These are phyloP conservation scores for Rhagoletis pomonella DNA, from an alignment of 1,140 invertebrate species.

Conservation along the genomic window DNA sequence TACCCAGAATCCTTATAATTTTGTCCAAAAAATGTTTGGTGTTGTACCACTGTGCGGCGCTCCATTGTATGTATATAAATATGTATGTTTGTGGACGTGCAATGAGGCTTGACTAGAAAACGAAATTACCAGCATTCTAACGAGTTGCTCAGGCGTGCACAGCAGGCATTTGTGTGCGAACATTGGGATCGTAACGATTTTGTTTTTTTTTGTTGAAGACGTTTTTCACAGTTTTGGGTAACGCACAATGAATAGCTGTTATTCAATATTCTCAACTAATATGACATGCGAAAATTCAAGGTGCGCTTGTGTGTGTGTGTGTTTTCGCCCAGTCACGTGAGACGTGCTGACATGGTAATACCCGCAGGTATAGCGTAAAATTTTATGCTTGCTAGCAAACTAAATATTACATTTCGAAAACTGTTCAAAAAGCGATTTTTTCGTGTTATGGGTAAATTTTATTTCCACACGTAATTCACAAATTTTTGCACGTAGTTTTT, in stretches of 20 bases:
- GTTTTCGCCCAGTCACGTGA: too few species aligned
- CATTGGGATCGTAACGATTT: not conserved
- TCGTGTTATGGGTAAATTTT: not conserved
- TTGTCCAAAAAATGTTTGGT: too few species aligned
- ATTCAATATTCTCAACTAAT: slow-evolving; percentile 51
- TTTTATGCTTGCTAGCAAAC: not conserved
- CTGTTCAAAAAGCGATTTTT: not conserved
- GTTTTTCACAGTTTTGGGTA: not conserved
- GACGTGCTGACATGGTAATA: slow-evolving; percentile 41
- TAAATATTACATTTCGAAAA: slow-evolving; percentile 23
- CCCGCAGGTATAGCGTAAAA: slow-evolving; percentile 8
- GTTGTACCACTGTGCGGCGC: too few species aligned
- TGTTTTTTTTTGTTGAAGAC: not conserved
- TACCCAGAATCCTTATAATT: too few species aligned
- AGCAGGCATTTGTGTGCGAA: not conserved
- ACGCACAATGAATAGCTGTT: slow-evolving; percentile 35
- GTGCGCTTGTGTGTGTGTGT: not conserved
- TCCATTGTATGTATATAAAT: not conserved
- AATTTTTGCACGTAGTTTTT: slow-evolving; percentile 21
- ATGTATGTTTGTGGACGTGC: not conserved
- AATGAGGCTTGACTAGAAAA: slow-evolving; percentile 22
- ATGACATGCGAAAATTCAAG: slow-evolving; percentile 45
- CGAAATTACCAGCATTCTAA: slow-evolving; percentile 16
- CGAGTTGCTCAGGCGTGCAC: not conserved
- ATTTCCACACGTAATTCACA: not conserved